A percentile compares a stretch with the other conserved stretches of the same genome.
Evolutionary conservation across 2,888 invertebrate species (phyloP).

Genomic region (Branchipolynoe longqiensis): DNA sequence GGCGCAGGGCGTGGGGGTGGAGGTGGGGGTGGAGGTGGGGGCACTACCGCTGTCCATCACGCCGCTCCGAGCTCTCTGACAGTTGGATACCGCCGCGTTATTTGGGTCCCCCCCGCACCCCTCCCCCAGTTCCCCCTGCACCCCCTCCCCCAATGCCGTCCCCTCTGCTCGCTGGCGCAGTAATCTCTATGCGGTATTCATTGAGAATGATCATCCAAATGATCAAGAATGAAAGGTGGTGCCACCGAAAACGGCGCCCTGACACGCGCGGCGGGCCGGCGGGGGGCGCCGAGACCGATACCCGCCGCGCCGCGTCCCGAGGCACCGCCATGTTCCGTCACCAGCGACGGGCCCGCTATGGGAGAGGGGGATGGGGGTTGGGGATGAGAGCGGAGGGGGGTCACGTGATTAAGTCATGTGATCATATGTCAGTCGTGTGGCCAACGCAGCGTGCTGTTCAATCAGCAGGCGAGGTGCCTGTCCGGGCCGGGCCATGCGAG

Average conservation of each 20-base stretch:
- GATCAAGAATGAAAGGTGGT: constrained; percentile 51
- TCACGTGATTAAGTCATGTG: constrained; percentile 52
- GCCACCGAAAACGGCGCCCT: neutral
- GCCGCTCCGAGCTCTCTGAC: too few species aligned
- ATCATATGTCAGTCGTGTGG: constrained; percentile 38
- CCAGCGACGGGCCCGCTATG: neutral
- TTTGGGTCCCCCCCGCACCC: too few species aligned
- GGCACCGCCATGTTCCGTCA: constrained; percentile 18
- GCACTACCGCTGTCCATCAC: too few species aligned
- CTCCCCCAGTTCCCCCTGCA: neutral
- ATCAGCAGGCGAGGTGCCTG: neutral
- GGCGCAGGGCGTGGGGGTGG: neutral
- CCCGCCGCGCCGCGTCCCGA: neutral
- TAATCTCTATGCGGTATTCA: constrained; percentile 51
- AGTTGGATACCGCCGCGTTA: too few species aligned
- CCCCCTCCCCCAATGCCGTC: neutral
- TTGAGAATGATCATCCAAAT: constrained; percentile 54
- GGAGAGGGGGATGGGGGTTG: neutral
- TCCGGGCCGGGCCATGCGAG: neutral
- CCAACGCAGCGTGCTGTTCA: neutral
- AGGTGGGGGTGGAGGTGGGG: neutral
- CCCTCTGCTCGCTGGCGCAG: neutral
- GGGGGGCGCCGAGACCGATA: neutral
- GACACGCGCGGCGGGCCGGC: neutral
- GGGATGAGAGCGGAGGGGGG: neutral